phyloP scores from a whole-genome alignment of 2,888 invertebrate species.

The Periphyllus acericola region DNA sequence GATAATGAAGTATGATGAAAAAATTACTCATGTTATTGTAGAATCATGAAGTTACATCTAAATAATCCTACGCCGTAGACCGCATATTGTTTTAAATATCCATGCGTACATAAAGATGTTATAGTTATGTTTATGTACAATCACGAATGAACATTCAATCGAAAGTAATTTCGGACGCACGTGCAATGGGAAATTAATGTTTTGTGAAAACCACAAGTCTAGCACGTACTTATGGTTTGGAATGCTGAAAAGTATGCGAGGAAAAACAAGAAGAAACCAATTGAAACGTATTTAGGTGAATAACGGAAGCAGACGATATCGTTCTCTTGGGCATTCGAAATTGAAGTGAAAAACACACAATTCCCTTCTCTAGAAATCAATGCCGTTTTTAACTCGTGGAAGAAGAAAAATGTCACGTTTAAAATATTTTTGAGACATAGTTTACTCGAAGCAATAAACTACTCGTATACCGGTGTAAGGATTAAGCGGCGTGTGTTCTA shows the following conservation, averaged over 20 bases:
- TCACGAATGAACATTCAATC: background rate
- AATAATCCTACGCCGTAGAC: background rate
- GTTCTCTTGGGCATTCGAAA: constrained; percentile 25
- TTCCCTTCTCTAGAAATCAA: background rate
- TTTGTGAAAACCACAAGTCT: constrained; percentile 6
- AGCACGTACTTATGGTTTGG: background rate
- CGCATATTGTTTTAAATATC: background rate
- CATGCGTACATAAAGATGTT: no score
- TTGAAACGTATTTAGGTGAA: constrained; percentile 45
- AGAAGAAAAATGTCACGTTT: background rate
- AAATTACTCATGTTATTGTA: no score
- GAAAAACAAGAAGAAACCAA: constrained; percentile 16
- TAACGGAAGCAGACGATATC: constrained; percentile 16
- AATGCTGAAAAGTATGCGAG: constrained; percentile 5
- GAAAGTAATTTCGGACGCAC: background rate
- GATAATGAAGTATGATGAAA: no score
- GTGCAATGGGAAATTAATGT: constrained; percentile 33
- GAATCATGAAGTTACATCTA: no score
- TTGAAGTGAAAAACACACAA: background rate
- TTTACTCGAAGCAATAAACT: no score
- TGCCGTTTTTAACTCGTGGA: background rate
- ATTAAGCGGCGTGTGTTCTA: no score
- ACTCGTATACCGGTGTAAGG: no score
- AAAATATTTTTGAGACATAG: no score
- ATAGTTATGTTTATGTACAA: no score